Conservation (phyloP, 2,797 vertebrate species). For the Enteromius unitaeniatus region DNA sequence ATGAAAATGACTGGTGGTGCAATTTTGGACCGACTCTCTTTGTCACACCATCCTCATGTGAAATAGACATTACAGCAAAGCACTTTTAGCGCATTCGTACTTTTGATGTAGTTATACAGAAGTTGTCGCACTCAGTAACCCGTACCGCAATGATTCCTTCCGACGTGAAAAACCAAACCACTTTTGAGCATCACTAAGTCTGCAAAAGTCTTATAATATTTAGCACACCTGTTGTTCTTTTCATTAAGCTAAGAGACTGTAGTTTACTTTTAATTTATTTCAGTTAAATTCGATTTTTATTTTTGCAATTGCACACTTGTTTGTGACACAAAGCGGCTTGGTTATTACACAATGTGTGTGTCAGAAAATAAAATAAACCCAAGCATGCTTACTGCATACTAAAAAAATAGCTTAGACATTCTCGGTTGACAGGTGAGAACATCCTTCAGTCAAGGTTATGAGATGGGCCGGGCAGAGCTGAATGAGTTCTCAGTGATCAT, state of each 20-base stretch:
- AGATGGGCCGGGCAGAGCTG: slow-evolving; percentile 47
- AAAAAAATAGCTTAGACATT: slow-evolving; percentile 24
- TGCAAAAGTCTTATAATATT: neutral
- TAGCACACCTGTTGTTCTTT: slow-evolving; percentile 27
- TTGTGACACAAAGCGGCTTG: neutral
- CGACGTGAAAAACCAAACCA: neutral
- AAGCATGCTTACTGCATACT: neutral
- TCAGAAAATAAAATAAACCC: neutral
- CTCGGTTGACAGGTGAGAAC: slow-evolving; percentile 46
- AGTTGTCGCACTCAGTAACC: slow-evolving; percentile 4
- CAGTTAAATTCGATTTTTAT: neutral
- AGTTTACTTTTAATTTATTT: neutral
- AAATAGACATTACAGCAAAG: slow-evolving; percentile 59
- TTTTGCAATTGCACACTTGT: neutral
- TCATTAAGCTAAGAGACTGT: neutral
- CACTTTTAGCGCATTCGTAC: slow-evolving; percentile 48
- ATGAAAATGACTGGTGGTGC: slow-evolving; percentile 81
- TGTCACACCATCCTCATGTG: slow-evolving; percentile 57
- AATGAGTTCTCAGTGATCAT: slow-evolving; percentile 58
- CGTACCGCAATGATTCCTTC: neutral
- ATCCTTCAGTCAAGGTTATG: slow-evolving; percentile 51
- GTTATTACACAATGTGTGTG: neutral
- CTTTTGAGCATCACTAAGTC: neutral
- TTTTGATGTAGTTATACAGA: slow-evolving; percentile 50
- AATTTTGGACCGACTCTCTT: slow-evolving; percentile 68